phyloP scores from a whole-genome alignment of 2,888 invertebrate genomes.

The Athripsodes cinereus region DNA sequence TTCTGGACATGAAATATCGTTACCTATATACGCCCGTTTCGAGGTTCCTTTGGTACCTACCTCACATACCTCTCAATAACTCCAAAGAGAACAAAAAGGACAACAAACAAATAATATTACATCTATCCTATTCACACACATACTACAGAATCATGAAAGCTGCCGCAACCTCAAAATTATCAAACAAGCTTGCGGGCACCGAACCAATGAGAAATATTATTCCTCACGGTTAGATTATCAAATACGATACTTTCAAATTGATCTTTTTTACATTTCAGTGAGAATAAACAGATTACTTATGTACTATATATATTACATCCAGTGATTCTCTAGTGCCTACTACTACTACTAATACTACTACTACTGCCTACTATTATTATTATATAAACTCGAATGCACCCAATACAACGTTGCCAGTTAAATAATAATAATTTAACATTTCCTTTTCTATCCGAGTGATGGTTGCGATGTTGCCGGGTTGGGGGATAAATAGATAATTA shows the following conservation, averaged over 20 bases:
- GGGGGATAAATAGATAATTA: constrained; percentile 18
- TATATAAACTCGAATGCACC: too few species aligned
- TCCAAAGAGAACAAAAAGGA: constrained; percentile 10
- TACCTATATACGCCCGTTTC: constrained; percentile 19
- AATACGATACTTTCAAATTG: too few species aligned
- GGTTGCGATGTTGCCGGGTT: constrained; percentile 11
- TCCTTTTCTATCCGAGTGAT: neutral
- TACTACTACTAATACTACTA: too few species aligned
- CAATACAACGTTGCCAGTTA: constrained; percentile 6
- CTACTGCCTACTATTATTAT: too few species aligned
- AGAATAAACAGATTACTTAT: too few species aligned
- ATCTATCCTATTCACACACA: constrained; percentile 1
- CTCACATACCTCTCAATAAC: constrained; percentile 19
- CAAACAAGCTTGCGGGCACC: neutral
- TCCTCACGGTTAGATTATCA: too few species aligned
- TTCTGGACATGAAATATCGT: constrained; percentile 15
- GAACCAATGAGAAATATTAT: neutral
- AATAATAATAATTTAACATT: neutral
- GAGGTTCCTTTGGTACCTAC: constrained; percentile 16
- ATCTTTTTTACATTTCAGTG: too few species aligned
- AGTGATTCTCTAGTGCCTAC: too few species aligned
- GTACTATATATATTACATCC: too few species aligned
- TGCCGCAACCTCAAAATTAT: neutral
- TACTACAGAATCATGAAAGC: neutral
- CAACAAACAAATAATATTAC: constrained; percentile 15